phyloP scores from a whole-genome alignment of 2,113 vertebrate species.

The Sitta europaea region DNA sequence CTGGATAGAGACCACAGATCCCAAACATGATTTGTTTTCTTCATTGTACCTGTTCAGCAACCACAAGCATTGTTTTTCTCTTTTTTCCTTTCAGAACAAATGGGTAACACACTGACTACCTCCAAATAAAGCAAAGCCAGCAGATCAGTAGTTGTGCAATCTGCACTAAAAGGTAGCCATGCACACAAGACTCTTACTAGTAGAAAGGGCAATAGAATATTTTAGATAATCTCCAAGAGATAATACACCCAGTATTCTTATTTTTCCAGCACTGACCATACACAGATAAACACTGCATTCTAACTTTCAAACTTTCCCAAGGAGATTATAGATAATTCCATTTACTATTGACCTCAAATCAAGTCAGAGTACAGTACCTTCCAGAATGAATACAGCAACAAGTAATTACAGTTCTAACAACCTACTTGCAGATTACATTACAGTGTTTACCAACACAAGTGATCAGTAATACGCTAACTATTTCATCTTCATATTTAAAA shows the following conservation, averaged over 20 bases:
- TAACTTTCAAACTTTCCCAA: not conserved
- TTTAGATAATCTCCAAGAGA: not conserved
- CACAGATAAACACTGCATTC: not conserved
- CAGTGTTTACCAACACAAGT: not conserved
- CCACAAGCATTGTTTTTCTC: not conserved
- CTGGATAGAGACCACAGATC: not conserved
- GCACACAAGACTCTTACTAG: fast-evolving
- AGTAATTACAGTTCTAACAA: not conserved
- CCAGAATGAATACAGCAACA: not conserved
- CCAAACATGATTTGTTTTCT: not conserved
- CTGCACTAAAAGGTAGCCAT: not conserved
- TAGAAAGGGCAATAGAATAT: not conserved
- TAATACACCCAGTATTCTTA: not conserved
- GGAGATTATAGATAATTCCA: not conserved
- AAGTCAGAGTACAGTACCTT: not conserved
- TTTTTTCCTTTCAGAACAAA: not conserved
- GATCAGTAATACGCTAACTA: not conserved
- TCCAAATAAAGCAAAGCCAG: not conserved
- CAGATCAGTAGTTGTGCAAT: not conserved
- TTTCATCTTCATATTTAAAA: not conserved
- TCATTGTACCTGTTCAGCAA: not conserved
- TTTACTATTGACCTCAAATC: not conserved
- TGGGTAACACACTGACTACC: not conserved
- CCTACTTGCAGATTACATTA: not conserved
- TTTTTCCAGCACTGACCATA: not conserved